Percentiles rank a stretch among this genome's conserved stretches.
Evolutionary conservation across 1,140 invertebrate genomes (phyloP).

Genomic region (Euwallacea fornicatus): DNA sequence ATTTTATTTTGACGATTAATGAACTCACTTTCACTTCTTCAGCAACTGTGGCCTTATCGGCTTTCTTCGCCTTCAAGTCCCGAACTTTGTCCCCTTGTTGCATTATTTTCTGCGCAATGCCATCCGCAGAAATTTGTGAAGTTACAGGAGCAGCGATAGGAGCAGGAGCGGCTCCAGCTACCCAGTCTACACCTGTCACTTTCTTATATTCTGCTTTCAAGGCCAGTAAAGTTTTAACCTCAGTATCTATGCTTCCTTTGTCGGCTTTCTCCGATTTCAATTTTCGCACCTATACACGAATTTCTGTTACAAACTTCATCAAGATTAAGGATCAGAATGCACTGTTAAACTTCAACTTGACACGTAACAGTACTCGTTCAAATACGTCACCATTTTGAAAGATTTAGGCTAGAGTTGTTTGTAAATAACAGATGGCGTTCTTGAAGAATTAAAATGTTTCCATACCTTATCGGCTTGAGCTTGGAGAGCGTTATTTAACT

Average conservation of each 20-base stretch:
- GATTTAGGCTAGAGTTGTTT: too few species aligned
- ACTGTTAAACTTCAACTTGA: neutral
- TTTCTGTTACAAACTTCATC: neutral
- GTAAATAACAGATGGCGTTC: neutral
- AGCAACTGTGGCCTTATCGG: conserved; percentile 62
- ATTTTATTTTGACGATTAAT: too few species aligned
- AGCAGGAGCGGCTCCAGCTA: conserved; percentile 56
- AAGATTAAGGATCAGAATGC: neutral
- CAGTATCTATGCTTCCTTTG: conserved; percentile 61
- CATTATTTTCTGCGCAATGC: conserved; percentile 55
- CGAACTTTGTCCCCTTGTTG: conserved; percentile 72
- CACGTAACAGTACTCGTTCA: neutral
- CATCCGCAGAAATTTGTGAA: conserved; percentile 52
- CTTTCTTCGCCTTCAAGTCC: conserved; percentile 67
- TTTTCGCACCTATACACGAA: conserved; percentile 31
- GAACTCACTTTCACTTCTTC: conserved; percentile 60
- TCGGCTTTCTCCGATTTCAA: conserved; percentile 69
- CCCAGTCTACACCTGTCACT: conserved; percentile 66
- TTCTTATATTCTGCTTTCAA: conserved; percentile 75
- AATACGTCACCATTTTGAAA: neutral
- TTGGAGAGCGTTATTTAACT: conserved; percentile 62
- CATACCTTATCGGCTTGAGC: conserved; percentile 67
- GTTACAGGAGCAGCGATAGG: conserved; percentile 56
- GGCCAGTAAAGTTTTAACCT: conserved; percentile 65
- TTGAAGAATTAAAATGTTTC: neutral